A percentile compares a stretch with the other conserved stretches of the same genome.
Evolutionary conservation across 2,888 invertebrate genomes (phyloP).

Genomic region (Ormia ochracea): DNA sequence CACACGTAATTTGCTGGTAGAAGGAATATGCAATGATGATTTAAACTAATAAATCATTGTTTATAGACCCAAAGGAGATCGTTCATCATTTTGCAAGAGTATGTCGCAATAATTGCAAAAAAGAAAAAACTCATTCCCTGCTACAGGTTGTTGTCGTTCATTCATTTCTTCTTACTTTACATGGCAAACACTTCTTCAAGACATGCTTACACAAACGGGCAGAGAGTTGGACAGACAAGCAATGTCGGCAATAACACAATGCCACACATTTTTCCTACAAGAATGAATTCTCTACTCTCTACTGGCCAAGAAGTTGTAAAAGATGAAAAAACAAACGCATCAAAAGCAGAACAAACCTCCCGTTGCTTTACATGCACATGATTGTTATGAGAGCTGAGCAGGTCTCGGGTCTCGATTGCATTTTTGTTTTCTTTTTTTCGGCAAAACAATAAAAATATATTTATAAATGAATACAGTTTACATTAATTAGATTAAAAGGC

Average conservation of each 20-base stretch:
- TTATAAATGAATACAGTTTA: constrained; percentile 41
- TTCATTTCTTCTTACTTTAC: constrained; percentile 9
- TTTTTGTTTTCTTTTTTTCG: neutral
- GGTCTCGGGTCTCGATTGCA: constrained; percentile 17
- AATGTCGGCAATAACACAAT: constrained; percentile 57
- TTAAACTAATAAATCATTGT: constrained; percentile 61
- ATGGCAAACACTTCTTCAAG: constrained; percentile 46
- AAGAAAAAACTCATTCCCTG: neutral
- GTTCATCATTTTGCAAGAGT: constrained; percentile 58
- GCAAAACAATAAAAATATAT: neutral
- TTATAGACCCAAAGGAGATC: constrained; percentile 60
- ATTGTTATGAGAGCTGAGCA: constrained; percentile 37
- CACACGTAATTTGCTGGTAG: constrained; percentile 35
- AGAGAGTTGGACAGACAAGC: constrained; percentile 18
- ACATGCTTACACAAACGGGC: constrained; percentile 50
- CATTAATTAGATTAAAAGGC: constrained; percentile 56
- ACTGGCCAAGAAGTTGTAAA: constrained; percentile 27
- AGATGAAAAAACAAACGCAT: constrained; percentile 4
- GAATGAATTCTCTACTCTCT: constrained; percentile 55
- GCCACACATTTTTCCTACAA: constrained; percentile 58
- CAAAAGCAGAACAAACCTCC: constrained; percentile 38
- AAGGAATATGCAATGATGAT: constrained; percentile 51
- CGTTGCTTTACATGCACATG: constrained; percentile 43
- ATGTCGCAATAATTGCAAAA: constrained; percentile 60
- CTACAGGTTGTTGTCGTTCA: constrained; percentile 10